Base-by-base conservation (phyloP, 2,888 invertebrate species). In the Campoplex nolae region DNA sequence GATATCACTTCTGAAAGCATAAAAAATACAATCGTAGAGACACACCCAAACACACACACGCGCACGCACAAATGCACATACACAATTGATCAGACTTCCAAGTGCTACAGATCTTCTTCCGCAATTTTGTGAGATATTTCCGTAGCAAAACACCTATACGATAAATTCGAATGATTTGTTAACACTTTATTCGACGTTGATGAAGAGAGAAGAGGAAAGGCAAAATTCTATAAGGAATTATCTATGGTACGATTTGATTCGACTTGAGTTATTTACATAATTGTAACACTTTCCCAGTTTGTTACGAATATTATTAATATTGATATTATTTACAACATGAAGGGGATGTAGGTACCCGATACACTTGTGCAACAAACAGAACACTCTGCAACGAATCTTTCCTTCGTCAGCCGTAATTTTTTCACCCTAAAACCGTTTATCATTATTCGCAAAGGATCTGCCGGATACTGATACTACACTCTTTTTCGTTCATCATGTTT, bases 261-360 rank as follows among this genome's bases (percentile, higher is more conserved):
- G 67, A 58, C 76, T 85, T 65, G 56, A 74, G 35, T 77, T 82
- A 85, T 85, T 79, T 85, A 85, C 85, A 85, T 67, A 38, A 80
- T 83, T 56, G 16, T 77, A 71, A 73, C 76, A 32, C 54, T 38
- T n/a, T 28, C 38, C 16, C 42, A 76, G 3, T 23, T 75, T 70
- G 45, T 68, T 68, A 51, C 54, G 58, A 73, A 58, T 74, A 82
- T 48, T 58, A 77, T 70, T 65, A 75, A 16, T 32, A 32, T 32
- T 32, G 3, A 76, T 62, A 51, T 70, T 81, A 78, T 83, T 78
- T 83, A 83, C 83, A 83, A 38, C 6, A 6, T 38, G 38, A 6
- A 38, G 38, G 42, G 16, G n/a, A 73, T 38, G 38, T 32, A 28
- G 51, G 48, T 62, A 38, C 38, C 38, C 38, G 35, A 42, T 54